Conservation (phyloP, 2,113 vertebrate species). For the Chloroceryle aenea region DNA sequence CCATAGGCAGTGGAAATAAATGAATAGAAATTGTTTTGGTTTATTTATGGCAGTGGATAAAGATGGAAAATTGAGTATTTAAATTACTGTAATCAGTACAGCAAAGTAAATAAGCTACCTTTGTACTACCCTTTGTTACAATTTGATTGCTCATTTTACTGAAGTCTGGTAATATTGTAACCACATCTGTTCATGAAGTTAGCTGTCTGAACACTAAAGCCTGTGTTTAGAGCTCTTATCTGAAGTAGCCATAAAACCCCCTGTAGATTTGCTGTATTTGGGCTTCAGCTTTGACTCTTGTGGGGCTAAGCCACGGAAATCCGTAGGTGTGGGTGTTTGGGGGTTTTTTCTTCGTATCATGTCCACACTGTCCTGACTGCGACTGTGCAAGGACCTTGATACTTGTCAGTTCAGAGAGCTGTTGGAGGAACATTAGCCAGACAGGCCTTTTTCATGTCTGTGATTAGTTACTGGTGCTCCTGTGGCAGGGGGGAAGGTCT, state of each 20-base stretch:
- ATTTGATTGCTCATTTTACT: background rate
- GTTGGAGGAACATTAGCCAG: background rate
- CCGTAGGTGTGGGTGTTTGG: background rate
- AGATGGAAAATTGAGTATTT: background rate
- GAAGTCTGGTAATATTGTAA: background rate
- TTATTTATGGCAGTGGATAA: background rate
- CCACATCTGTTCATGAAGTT: background rate
- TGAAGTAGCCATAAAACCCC: background rate
- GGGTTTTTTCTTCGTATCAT: background rate
- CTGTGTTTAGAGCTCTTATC: background rate
- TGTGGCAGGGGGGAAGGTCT: rapidly evolving
- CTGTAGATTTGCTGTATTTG: background rate
- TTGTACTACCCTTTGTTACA: background rate
- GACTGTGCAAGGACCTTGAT: background rate
- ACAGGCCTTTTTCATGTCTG: background rate
- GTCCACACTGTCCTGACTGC: background rate
- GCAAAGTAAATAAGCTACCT: background rate
- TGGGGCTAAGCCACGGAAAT: background rate
- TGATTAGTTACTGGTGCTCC: background rate
- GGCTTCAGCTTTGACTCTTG: background rate
- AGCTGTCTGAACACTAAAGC: background rate
- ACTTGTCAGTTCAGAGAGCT: background rate
- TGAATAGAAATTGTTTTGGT: rapidly evolving
- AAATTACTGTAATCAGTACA: background rate
- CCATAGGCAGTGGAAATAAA: background rate